Evolutionary conservation across 2,888 invertebrate genomes (phyloP).

Genomic region (Hyppa rectilinea): DNA sequence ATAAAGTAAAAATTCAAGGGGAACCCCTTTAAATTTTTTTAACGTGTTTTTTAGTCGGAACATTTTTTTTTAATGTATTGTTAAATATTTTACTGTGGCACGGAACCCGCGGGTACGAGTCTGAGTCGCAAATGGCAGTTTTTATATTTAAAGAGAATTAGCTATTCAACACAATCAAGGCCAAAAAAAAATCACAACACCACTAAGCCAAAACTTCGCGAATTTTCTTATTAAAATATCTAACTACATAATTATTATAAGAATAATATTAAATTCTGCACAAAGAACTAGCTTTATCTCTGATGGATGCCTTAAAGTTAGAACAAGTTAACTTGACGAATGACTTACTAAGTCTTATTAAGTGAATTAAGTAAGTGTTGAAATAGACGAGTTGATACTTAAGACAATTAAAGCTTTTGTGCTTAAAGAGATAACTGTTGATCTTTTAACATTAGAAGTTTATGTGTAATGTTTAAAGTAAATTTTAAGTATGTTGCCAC

Average conservation of each 20-base stretch:
- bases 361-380: constrained; percentile 57
- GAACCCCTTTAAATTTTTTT: too few relatives aligned
- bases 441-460: background rate
- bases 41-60: too few relatives aligned
- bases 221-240: constrained; percentile 15
- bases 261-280: constrained; percentile 34
- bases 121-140: too few relatives aligned
- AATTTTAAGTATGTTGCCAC: too few relatives aligned
- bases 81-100: too few relatives aligned
- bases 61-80: too few relatives aligned
- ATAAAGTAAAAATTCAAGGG: too few relatives aligned
- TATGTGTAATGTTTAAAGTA: too few relatives aligned
- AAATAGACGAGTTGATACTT: constrained; percentile 30
- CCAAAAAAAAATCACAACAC: background rate
- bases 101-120: too few relatives aligned
- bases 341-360: constrained; percentile 56
- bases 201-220: background rate
- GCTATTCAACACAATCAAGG: background rate
- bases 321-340: constrained; percentile 66
- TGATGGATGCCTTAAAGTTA: constrained; percentile 63
- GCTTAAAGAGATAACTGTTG: constrained; percentile 6
- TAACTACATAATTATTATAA: too few relatives aligned
- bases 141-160: background rate
- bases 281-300: constrained; percentile 58
- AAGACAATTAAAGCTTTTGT: constrained; percentile 32